A percentile compares a stretch with the other conserved stretches of the same genome.
These are phyloP conservation scores for Porites rus DNA, from an alignment of 92 coral and sea anemone genomes.

Conservation along the genomic window DNA sequence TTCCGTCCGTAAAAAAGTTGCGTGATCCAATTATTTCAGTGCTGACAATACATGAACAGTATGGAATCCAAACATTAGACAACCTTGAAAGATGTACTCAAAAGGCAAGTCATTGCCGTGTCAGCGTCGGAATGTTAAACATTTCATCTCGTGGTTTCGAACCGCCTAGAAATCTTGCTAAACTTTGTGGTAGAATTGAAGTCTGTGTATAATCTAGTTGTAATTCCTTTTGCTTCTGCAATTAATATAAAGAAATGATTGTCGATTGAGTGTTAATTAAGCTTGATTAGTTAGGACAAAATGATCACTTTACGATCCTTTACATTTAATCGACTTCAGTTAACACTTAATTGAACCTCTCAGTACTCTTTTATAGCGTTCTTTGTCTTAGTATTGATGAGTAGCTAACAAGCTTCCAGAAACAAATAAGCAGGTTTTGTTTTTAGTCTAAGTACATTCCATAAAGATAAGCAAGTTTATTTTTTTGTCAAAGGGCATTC, in stretches of 20 bases:
- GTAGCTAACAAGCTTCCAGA: neutral
- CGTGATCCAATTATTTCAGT: conserved; percentile 19
- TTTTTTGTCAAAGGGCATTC: neutral
- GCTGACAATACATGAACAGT: neutral
- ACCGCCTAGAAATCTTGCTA: conserved; percentile 6
- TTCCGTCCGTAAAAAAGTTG: conserved; percentile 6
- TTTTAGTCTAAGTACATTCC: neutral
- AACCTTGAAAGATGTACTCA: conserved; percentile 12
- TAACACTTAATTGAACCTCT: neutral
- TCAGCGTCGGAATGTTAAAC: conserved; percentile 27
- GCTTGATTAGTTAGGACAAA: neutral
- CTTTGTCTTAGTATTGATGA: too few species aligned
- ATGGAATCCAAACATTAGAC: neutral
- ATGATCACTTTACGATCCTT: neutral
- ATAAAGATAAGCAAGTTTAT: neutral
- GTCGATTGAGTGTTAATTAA: neutral
- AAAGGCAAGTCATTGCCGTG: conserved; percentile 10
- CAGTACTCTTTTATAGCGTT: too few species aligned
- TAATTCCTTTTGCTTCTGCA: conserved; percentile 14
- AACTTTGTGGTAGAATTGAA: conserved; percentile 30
- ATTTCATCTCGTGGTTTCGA: neutral
- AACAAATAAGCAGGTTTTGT: neutral
- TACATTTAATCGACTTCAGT: neutral
- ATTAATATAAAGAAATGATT: neutral
- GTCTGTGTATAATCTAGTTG: conserved; percentile 18